A percentile compares a stretch with the other conserved stretches of the same genome.
Evolutionary conservation across 2,888 invertebrate genomes (phyloP).

Genomic region (Rhogogaster chlorosoma): DNA sequence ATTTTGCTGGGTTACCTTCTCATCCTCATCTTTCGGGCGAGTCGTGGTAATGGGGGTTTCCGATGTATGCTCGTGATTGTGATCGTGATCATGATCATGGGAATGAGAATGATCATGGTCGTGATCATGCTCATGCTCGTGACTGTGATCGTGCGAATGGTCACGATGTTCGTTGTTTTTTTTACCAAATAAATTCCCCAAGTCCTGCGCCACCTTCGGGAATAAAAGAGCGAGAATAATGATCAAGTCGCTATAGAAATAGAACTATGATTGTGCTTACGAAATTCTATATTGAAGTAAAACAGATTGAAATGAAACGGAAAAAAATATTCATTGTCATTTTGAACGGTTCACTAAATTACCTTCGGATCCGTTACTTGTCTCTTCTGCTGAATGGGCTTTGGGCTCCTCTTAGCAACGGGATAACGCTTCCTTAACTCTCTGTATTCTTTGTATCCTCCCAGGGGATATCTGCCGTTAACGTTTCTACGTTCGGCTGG

Average conservation of each 20-base stretch:
- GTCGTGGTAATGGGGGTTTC: conserved; percentile 18
- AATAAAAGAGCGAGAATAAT: conserved; percentile 21
- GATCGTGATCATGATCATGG: conserved; percentile 55
- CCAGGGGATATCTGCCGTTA: conserved; percentile 70
- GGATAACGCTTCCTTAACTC: conserved; percentile 69
- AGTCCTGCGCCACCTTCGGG: conserved; percentile 71
- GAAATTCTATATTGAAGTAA: not conserved
- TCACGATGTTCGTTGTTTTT: conserved; percentile 52
- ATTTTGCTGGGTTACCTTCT: conserved; percentile 8
- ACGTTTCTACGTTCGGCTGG: conserved; percentile 68
- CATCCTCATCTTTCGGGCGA: conserved; percentile 8
- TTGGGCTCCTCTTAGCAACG: conserved; percentile 72
- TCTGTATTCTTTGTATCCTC: conserved; percentile 65
- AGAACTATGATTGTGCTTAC: conserved; percentile 33
- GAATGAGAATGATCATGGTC: conserved; percentile 51
- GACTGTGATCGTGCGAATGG: conserved; percentile 50
- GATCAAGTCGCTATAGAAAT: conserved; percentile 62
- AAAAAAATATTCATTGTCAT: not conserved
- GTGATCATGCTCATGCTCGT: no score
- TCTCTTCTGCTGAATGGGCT: conserved; percentile 64
- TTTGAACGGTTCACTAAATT: conserved; percentile 24
- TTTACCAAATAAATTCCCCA: conserved; percentile 60
- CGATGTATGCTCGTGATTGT: conserved; percentile 46
- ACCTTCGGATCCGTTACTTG: conserved; percentile 74
- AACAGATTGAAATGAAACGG: not conserved